phyloP scores from a whole-genome alignment of 1,140 invertebrate species.

The Procambarus clarkii region DNA sequence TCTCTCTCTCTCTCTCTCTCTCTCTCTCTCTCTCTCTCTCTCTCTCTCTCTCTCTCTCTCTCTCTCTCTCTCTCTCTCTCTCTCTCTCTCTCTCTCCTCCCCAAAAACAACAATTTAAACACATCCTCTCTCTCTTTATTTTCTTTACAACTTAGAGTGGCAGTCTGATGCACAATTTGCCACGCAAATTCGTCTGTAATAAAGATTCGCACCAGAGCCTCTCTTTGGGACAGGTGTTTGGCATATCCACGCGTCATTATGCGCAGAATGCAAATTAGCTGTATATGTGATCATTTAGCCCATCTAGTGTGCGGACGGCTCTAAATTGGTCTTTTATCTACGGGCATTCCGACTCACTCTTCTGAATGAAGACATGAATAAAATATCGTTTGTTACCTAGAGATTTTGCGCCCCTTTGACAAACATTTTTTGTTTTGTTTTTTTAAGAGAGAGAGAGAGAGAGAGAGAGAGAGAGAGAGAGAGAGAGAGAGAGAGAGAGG shows the following conservation, averaged over 20 bases:
- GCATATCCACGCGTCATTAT: background rate
- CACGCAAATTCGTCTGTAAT: background rate
- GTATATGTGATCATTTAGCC: background rate
- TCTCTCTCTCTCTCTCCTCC: background rate
- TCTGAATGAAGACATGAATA: background rate
- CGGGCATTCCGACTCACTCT: background rate
- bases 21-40: background rate
- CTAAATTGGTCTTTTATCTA: slow-evolving; percentile 15
- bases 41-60: slow-evolving; percentile 18
- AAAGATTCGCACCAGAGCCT: background rate
- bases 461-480: background rate
- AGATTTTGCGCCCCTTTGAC: background rate
- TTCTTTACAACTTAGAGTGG: background rate
- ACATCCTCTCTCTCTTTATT: background rate
- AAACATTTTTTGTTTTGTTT: background rate
- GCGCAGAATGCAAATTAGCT: background rate
- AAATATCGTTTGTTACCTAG: background rate
- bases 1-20: background rate
- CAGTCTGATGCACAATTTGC: background rate
- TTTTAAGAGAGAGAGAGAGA: background rate
- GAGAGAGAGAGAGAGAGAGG: background rate
- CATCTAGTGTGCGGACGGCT: background rate
- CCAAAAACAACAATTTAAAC: too few relatives aligned
- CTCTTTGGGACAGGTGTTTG: background rate
- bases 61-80: background rate